Evolutionary conservation across 2,797 vertebrate species (phyloP), one percentile per base, ranked within the genome.

Genomic region (Kryptolebias ocellatus): DNA sequence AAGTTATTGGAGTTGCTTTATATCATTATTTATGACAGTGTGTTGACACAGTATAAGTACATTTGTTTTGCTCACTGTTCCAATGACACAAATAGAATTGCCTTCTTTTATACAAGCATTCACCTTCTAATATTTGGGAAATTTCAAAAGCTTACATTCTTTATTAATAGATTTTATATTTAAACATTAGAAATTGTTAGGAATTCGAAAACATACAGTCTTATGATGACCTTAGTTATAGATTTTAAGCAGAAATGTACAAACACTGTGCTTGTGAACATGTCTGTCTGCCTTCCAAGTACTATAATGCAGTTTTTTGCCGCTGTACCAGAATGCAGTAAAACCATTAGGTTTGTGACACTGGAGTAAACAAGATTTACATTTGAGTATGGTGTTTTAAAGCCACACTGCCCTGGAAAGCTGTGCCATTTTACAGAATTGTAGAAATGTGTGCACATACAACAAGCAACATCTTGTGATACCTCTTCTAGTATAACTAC

Each of bases 321-420:
- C 78, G 81, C 67, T 37, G 62, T 68, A 75, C 60, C 53, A 70
- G 72, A 85, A 78, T 68, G 78, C 75, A 81, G 84, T 80, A 84
- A 86, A 85, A 80, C 76, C 80, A 87, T 82, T 87, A 83, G 79
- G 81, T 57, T 74, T 71, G 71, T 72, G 83, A 81, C 79, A 83
- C 82, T 88, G 87, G 85, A 84, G 83, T 85, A 84, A 85, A 87
- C 82, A 20, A 60, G 61, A 78, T 76, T 71, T 78, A 81, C 81
- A 85, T 82, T 70, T 72, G 65, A 83, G 60, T 59, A 70, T 17
- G 78, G 64, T 64, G 65, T 79, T 78, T 77, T 77, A 64, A 74
- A 77, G 74, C 60, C 70, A 53, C 51, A 49, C 57, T 50, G 64
- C 63, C 34, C 42, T 50, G 62, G 57, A 72, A 71, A 80, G 54